phyloP scores from a whole-genome alignment of 2,797 vertebrate genomes.

The Euphonia xanthogaster region DNA sequence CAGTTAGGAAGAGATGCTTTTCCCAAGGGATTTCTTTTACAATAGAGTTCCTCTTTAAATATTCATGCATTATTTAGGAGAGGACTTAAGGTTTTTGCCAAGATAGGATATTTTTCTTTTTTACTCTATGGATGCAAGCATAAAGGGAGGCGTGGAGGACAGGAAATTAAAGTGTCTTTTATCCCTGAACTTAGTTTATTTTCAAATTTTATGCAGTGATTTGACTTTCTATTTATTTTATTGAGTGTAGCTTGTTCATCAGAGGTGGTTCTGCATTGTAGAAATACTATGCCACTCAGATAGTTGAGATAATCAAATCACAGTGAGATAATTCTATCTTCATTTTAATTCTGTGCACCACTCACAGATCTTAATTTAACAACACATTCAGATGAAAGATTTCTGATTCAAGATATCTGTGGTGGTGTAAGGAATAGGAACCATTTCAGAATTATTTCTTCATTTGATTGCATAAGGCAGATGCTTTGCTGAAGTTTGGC shows the following conservation, averaged over 20 bases:
- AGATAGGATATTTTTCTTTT: background rate
- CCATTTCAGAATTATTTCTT: background rate
- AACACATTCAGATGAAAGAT: background rate
- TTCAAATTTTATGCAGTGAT: background rate
- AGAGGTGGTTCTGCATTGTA: background rate
- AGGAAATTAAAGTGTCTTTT: background rate
- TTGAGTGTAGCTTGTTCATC: background rate
- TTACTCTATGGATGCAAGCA: background rate
- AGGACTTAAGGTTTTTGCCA: background rate
- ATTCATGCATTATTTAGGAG: background rate
- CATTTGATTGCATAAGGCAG: background rate
- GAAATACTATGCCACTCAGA: background rate
- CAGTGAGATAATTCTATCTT: slow-evolving; percentile 28
- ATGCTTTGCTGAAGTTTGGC: background rate
- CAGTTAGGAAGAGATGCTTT: background rate
- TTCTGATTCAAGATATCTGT: background rate
- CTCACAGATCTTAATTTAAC: slow-evolving; percentile 19
- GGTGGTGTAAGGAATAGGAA: background rate
- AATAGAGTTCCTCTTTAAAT: background rate
- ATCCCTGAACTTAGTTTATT: background rate
- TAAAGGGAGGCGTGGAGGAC: background rate
- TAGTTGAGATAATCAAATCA: slow-evolving; percentile 47
- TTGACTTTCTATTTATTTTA: slow-evolving; percentile 21
- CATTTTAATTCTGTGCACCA: slow-evolving; percentile 17
- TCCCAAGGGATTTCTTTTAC: background rate